Evolutionary conservation across 2,113 vertebrate genomes (phyloP), one percentile per base, ranked within the genome.

Genomic region (Pelecanoides urinatrix): DNA sequence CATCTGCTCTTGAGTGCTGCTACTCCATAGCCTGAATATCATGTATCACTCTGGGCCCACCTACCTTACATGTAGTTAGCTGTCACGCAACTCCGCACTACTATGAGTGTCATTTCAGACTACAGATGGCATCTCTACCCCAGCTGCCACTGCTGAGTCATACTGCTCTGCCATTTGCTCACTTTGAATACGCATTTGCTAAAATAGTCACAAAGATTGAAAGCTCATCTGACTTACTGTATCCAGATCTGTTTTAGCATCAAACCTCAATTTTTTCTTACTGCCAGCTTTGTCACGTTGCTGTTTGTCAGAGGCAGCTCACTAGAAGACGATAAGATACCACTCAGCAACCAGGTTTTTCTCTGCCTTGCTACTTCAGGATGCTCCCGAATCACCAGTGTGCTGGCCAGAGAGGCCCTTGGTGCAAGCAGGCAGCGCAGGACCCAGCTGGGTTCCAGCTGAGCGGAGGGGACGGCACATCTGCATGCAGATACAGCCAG

Each of bases 121-220:
- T 90, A 87, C 96, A 97, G 94, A 97, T 97, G 96, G 94, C 68
- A 90, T 58, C 74, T 34, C 90, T 81, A 88, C 15, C 90, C 93
- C 93, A 96, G 92, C 92, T 95, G 94, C 87, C 94, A 79, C 91
- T 90, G 66, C 92, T 96, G 96, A 97, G 70, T 96, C 96, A 97
- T 30, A 53, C 71, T 61, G 81, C 71, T 95, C 85, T 87, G 81
- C 90, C 77, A 62, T 88, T 95, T 93, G 80, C 82, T 94, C 84
- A n/a, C 77, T 94, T 68, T 13, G 23, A 91, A 87, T 30, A 91
- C 0, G 0, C 50, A 29, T 65, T 93, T 73, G 81, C 85, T 86
- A 90, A 96, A 96, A 86, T 30, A 90, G 87, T 66, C 6, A 1
- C 73, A 58, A 58, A 90, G 87, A 93, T 0, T 91, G 95, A 94